phyloP scores from a whole-genome alignment of 2,113 vertebrate species.

The Choloepus hoffmanni region DNA sequence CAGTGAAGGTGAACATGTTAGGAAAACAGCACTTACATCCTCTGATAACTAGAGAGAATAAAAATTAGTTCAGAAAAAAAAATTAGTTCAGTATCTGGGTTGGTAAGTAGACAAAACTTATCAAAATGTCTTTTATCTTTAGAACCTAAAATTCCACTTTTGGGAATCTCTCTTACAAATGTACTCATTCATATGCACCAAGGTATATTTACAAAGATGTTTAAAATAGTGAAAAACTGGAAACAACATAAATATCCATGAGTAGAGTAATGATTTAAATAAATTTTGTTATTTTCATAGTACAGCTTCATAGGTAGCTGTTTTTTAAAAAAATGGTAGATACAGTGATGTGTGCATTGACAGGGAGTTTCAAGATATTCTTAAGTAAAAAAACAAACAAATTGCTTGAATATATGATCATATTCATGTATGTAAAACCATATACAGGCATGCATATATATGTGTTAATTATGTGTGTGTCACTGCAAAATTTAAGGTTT shows the following conservation, averaged over 20 bases:
- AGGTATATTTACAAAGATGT: neutral
- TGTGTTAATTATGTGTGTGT: neutral
- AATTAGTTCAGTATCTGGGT: conserved; percentile 1
- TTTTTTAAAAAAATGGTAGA: neutral
- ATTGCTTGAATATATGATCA: neutral
- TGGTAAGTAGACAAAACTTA: neutral
- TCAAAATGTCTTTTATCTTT: conserved; percentile 52
- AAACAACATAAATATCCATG: conserved; percentile 12
- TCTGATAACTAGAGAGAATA: neutral
- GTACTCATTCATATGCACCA: neutral
- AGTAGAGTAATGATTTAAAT: neutral
- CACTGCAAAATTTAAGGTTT: conserved; percentile 26
- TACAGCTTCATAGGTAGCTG: neutral
- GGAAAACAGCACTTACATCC: neutral
- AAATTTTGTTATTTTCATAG: neutral
- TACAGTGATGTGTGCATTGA: neutral
- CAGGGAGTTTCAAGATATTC: neutral
- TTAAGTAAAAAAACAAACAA: conserved; percentile 51
- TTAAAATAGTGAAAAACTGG: conserved; percentile 27
- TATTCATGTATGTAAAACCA: conserved; percentile 20
- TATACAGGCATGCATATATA: neutral
- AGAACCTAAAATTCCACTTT: conserved; percentile 45
- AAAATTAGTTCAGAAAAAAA: conserved; percentile 5
- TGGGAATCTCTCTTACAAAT: conserved; percentile 48
- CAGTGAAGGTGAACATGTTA: neutral